Base-by-base conservation (phyloP, 2,888 invertebrate species). In the Cephus spinipes region DNA sequence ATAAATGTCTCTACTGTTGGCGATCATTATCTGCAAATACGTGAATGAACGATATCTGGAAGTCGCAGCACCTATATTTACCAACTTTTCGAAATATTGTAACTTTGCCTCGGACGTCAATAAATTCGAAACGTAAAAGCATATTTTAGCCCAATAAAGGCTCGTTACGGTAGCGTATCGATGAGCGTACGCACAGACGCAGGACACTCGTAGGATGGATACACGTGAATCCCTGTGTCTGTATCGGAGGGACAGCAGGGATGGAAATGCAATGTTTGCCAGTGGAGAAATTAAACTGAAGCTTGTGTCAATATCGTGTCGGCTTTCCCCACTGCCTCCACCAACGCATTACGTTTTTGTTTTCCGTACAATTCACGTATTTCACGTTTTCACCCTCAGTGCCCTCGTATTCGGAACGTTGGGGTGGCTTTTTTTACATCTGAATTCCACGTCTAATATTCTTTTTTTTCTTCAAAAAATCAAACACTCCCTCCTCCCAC, bases 251-350 rank as follows among this genome's bases (percentile, higher is more conserved):
- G 74, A 71, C 79, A 36, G 79, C 81, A 79, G 82, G 83, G 85
- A 87, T 87, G 88, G 85, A 88, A 88, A 89, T 87, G 84, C 88
- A 87, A 87, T 89, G 88, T 90, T 89, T 89, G 87, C 87, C 87
- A 81, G 86, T 83, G 86, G 89, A 89, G 89, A 89, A 90, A 90
- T 90, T 90, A 90, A 89, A 90, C 89, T 85, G 88, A 86, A 88
- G 89, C 88, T 90, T 89, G 87, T 89, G 90, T 90, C 90, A 90
- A 90, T 89, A 90, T 85, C 87, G 84, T 83, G 87, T 86, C 88
- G 87, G 88, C 89, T 88, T 88, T 87, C 85, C 83, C 85, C 86
- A 83, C 85, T 85, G 84, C 85, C 84, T 80, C 83, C 85, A 80
- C 84, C 81, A 81, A 83, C 84, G 86, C 85, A 87, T 84, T 85